Base-by-base conservation (phyloP, 2,888 invertebrate species). In the Cremastinae sp. region DNA sequence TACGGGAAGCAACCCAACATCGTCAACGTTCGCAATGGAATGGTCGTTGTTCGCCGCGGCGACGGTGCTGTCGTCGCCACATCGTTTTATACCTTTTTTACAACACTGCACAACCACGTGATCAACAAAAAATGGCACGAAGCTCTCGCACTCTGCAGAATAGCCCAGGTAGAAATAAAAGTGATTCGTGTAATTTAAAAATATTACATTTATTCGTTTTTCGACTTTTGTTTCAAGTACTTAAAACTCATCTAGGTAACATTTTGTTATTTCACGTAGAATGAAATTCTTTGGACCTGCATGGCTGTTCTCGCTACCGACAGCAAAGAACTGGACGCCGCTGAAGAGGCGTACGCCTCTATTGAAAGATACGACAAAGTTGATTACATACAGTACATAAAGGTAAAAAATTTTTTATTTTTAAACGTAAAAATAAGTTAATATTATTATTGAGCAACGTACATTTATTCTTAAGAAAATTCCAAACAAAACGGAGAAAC, bases 291-390 rank as follows among this genome's bases (percentile, higher is more conserved):
- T 12, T 99, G 99, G 99, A 96, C 98, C 0, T 97, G 97, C 80
- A 91, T 99, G 81, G 99, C 98, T 0, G 97, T 97, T 0, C 92
- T 98, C 88, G 95, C 99, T 0, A 96, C 96, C 71, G 95, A 96
- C 80, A 94, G 95, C 76, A 95, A 95, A 87, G 96, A 98, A 84
- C 90, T 98, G 65, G 93, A 95, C 73, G 95, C 97, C 4, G 98
- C 98, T 12, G 98, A 99, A 91, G 96, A 98, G 86, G 97, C 98
- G 0, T 99, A 97, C 89, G 96, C 98, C 7, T 95, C 96, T 8
- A 94, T 97, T n/a, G 92, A 94, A 82, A 94, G 96, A 90, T 94
- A 93, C 72, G 95, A 97, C 84, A 96, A 97, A 93, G 96, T 97
- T 0, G 93, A 94, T 84, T 97, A 96, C 84, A 93, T 97, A 81